These are phyloP conservation scores for Pycnomerus fuliginosus DNA, from an alignment of 2,888 invertebrate species.

Conservation along the genomic window DNA sequence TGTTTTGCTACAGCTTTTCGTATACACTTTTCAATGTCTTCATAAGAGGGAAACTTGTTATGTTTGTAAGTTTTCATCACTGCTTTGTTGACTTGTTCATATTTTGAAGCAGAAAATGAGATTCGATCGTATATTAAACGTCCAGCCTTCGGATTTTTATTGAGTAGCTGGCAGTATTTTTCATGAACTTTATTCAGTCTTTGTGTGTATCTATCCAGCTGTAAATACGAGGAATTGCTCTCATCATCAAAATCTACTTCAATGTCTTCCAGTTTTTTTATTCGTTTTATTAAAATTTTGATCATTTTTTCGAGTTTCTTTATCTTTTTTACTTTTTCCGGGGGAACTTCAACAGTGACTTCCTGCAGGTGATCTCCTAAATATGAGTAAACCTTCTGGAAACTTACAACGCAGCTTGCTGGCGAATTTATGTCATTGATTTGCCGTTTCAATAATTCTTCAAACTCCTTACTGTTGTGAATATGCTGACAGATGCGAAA, in stretches of 20 bases:
- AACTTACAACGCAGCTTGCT: conserved; percentile 31
- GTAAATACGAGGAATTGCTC: conserved; percentile 72
- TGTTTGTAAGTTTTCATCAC: conserved; percentile 42
- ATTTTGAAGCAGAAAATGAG: conserved; percentile 36
- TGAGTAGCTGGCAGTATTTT: conserved; percentile 38
- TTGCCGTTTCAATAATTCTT: conserved; percentile 24
- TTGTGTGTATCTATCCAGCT: conserved; percentile 58
- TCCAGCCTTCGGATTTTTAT: conserved; percentile 39
- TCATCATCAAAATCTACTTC: conserved; percentile 72
- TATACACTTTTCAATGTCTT: conserved; percentile 41
- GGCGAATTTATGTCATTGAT: no score
- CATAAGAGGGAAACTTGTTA: conserved; percentile 43
- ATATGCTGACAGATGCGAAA: conserved; percentile 7
- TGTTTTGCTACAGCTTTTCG: conserved; percentile 35
- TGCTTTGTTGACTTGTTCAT: conserved; percentile 39
- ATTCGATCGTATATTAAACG: conserved; percentile 37
- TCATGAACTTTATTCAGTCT: conserved; percentile 36
- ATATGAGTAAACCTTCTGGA: conserved; percentile 33
- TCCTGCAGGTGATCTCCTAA: conserved; percentile 15
- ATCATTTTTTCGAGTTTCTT: conserved; percentile 57
- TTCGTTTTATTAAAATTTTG: conserved; percentile 63
- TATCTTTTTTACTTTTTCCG: conserved; percentile 27
- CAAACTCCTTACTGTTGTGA: conserved; percentile 19
- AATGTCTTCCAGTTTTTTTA: conserved; percentile 65
- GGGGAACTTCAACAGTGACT: conserved; percentile 28